Evolutionary conservation across 2,888 invertebrate species (phyloP).

Genomic region (Ophioninae sp.): DNA sequence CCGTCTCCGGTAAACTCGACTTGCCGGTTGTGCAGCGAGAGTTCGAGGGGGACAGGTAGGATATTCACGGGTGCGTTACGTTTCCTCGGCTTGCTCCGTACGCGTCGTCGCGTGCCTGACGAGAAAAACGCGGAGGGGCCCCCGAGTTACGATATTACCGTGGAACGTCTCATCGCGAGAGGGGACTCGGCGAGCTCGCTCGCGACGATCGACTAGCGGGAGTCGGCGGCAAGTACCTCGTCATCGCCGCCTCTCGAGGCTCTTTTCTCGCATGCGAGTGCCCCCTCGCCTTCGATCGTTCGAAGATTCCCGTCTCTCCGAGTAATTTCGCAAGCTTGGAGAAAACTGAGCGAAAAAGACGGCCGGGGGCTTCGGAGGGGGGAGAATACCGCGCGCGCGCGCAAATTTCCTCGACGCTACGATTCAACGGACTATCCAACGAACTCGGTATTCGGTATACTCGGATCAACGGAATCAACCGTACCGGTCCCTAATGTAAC

Average conservation of each 20-base stretch:
- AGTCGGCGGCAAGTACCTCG: conserved; percentile 54
- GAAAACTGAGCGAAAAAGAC: not conserved
- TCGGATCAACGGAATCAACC: conserved; percentile 40
- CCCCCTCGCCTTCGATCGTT: conserved; percentile 11
- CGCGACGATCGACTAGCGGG: conserved; percentile 15
- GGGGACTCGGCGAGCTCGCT: not conserved
- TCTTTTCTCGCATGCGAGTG: conserved; percentile 45
- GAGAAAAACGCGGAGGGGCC: conserved; percentile 40
- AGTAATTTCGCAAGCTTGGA: conserved; percentile 33
- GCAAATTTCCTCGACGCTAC: conserved; percentile 53
- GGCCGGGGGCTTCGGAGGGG: not conserved
- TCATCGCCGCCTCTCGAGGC: conserved; percentile 51
- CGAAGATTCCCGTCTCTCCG: conserved; percentile 33
- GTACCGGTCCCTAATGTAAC: conserved; percentile 46
- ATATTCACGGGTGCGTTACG: conserved; percentile 54
- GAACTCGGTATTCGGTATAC: conserved; percentile 33
- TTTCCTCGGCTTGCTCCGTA: conserved; percentile 59
- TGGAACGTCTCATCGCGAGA: conserved; percentile 14
- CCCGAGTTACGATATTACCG: conserved; percentile 46
- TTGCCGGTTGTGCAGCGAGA: conserved; percentile 23
- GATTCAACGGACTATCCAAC: conserved; percentile 52
- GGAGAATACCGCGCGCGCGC: conserved; percentile 26
- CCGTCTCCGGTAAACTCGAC: conserved; percentile 49
- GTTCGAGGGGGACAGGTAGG: conserved; percentile 22
- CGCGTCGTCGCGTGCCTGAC: conserved; percentile 53